A percentile compares a stretch with the other conserved stretches of the same genome.
Conservation (phyloP, 1,140 invertebrate genomes). For the Cydia strobilella region DNA sequence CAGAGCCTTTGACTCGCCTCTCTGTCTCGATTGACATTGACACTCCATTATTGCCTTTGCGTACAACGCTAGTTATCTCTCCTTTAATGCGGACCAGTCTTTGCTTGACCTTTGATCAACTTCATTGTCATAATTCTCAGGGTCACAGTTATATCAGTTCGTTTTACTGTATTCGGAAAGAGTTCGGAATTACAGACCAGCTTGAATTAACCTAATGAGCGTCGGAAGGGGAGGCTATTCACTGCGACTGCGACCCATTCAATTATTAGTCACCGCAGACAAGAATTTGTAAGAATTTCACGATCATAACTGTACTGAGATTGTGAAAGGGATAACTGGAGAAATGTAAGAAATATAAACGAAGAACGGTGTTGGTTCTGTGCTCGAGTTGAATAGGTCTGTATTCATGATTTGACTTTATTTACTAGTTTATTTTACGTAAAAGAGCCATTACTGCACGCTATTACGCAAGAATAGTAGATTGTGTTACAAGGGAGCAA, state of each 20-base stretch:
- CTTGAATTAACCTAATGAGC: conserved; percentile 28
- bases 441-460: no score
- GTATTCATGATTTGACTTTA: not conserved
- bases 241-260: not conserved
- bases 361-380: not conserved
- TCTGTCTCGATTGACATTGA: no score
- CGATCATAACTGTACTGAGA: conserved; percentile 17
- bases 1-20: no score
- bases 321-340: conserved; percentile 4
- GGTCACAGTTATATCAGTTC: not conserved
- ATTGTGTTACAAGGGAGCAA: no score
- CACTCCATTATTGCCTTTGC: no score
- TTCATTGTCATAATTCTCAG: not conserved
- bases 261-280: conserved; percentile 21
- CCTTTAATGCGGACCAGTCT: not conserved
- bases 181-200: not conserved
- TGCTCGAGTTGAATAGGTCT: not conserved
- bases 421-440: not conserved
- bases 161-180: not conserved
- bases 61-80: not conserved
- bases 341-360: conserved; percentile 6
- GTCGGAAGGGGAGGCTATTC: not conserved
- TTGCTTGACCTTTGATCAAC: not conserved
- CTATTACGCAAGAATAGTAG: no score
- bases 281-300: conserved; percentile 7